phyloP scores from a whole-genome alignment of 2,888 invertebrate species.

The Caenorhabditis becei region DNA sequence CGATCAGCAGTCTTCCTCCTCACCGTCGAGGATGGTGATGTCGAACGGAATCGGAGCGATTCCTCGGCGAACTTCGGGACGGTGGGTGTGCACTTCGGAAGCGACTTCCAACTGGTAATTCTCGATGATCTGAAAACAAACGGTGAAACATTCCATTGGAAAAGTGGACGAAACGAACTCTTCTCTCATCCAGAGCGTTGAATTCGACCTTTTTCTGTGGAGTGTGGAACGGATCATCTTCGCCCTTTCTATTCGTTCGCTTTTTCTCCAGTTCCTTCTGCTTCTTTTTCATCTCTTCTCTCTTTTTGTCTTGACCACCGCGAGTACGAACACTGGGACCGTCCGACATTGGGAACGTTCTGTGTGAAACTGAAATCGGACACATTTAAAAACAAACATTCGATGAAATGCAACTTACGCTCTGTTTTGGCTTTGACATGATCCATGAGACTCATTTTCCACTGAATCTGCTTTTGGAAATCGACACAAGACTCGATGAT shows the following conservation, averaged over 20 bases:
- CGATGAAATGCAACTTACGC: conserved; percentile 12
- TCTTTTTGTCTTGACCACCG: conserved; percentile 40
- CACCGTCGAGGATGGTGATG: conserved; percentile 67
- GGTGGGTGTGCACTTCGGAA: conserved; percentile 65
- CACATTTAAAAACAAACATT: not conserved
- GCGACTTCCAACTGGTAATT: conserved; percentile 73
- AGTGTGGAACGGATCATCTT: conserved; percentile 51
- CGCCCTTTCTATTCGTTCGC: conserved; percentile 4
- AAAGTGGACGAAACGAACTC: conserved; percentile 27
- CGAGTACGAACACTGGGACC: conserved; percentile 54
- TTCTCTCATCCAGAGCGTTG: conserved; percentile 67
- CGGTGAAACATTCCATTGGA: not conserved
- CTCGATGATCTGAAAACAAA: conserved; percentile 70
- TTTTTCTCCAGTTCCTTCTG: conserved; percentile 36
- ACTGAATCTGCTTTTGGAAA: conserved; percentile 75
- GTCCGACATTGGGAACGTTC: conserved; percentile 49
- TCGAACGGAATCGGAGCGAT: conserved; percentile 75
- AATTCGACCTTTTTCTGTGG: conserved; percentile 61
- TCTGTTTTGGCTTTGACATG: conserved; percentile 61
- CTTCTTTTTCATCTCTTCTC: conserved; percentile 44
- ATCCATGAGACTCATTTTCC: conserved; percentile 73
- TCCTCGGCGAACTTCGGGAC: conserved; percentile 54
- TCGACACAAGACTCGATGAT: conserved; percentile 74
- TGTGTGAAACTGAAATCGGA: conserved; percentile 8
- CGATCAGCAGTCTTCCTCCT: conserved; percentile 12